Conservation (phyloP, 2,888 invertebrate species). For the Microctonus aethiopoides region DNA sequence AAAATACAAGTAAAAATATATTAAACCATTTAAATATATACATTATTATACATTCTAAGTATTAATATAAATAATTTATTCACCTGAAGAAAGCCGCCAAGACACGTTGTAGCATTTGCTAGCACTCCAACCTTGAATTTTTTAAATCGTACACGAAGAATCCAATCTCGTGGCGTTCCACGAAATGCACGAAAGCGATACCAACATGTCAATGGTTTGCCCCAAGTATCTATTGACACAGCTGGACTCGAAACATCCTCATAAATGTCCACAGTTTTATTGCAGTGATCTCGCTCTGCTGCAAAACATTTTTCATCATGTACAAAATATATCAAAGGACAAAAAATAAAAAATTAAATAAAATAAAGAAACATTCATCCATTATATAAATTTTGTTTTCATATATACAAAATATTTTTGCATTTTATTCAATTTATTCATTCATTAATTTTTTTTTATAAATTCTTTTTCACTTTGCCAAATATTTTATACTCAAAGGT, state of each 20-base stretch:
- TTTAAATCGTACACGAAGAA: constrained; percentile 88
- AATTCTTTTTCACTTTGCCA: not conserved
- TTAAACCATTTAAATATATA: not conserved
- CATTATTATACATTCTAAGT: not conserved
- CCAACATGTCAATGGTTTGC: constrained; percentile 88
- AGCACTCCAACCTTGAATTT: constrained; percentile 92
- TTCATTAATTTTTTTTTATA: not conserved
- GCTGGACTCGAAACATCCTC: constrained; percentile 91
- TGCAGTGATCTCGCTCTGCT: constrained; percentile 87
- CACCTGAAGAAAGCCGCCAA: constrained; percentile 91
- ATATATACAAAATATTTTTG: not conserved
- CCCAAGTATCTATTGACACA: constrained; percentile 83
- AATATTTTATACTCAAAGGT: not conserved
- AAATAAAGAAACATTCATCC: not conserved
- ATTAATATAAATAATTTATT: constrained; percentile 39
- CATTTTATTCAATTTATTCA: not conserved
- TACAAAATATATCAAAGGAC: constrained; percentile 14
- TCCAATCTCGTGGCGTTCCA: constrained; percentile 90
- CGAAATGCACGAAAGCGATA: constrained; percentile 90
- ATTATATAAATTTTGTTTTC: not conserved
- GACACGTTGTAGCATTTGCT: constrained; percentile 87
- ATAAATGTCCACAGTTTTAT: constrained; percentile 93
- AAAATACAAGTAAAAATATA: not conserved
- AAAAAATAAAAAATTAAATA: constrained; percentile 22
- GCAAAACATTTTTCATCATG: constrained; percentile 35